Conservation (phyloP, 2,113 vertebrate species). For the Oenanthe oenanthe region DNA sequence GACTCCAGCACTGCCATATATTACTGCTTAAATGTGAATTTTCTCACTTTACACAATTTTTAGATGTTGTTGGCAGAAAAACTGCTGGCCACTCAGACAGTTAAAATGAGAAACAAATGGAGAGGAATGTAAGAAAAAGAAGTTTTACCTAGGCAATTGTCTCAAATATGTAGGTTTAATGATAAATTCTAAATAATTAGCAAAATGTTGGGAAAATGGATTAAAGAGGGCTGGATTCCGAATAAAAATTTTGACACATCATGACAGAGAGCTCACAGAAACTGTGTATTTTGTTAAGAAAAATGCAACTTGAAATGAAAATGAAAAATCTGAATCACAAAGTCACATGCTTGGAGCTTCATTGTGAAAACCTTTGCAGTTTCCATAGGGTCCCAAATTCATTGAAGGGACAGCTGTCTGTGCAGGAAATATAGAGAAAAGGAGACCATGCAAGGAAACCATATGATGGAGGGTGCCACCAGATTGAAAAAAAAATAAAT, state of each 20-base stretch:
- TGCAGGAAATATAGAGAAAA: not conserved
- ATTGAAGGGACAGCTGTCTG: not conserved
- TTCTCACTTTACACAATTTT: not conserved
- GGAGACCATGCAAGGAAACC: not conserved
- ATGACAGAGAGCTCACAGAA: not conserved
- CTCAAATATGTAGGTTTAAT: not conserved
- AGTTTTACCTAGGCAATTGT: not conserved
- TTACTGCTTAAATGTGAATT: not conserved
- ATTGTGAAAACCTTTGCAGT: not conserved
- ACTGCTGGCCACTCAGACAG: not conserved
- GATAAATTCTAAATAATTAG: not conserved
- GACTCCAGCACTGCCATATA: not conserved
- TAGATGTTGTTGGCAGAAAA: not conserved
- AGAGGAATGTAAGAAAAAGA: not conserved
- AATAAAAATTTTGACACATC: not conserved
- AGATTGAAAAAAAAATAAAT: not conserved
- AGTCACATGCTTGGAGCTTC: not conserved
- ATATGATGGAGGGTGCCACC: not conserved
- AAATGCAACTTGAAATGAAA: not conserved
- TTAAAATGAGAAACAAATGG: not conserved
- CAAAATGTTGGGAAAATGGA: not conserved
- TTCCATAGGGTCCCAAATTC: not conserved
- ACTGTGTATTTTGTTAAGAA: not conserved
- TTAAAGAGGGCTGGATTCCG: not conserved
- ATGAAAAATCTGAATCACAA: not conserved